Evolutionary conservation across 2,888 invertebrate genomes (phyloP).

Genomic region (Piscicola geometra): DNA sequence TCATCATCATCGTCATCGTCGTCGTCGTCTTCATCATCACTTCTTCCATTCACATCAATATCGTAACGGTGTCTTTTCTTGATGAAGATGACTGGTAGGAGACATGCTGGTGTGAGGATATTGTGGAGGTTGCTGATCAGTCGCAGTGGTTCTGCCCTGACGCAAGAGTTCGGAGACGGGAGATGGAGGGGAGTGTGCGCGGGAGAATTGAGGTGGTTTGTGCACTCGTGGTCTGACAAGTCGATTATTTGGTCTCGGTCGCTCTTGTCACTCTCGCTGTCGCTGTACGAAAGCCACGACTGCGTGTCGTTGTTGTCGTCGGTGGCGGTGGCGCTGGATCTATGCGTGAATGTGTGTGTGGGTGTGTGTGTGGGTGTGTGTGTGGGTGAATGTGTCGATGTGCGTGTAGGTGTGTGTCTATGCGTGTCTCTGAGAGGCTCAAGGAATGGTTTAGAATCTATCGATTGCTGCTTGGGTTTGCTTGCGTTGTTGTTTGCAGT

Average conservation of each 20-base stretch:
- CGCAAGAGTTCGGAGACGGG: neutral
- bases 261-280: constrained; percentile 22
- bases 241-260: constrained; percentile 21
- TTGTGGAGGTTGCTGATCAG: neutral
- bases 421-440: neutral
- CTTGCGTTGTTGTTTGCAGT: neutral
- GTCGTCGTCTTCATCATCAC: constrained; percentile 17
- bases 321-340: neutral
- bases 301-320: constrained; percentile 19
- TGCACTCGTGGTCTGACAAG: constrained; percentile 21
- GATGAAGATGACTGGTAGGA: constrained; percentile 32
- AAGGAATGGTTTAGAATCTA: neutral
- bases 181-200: neutral
- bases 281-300: constrained; percentile 6
- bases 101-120: constrained; percentile 31
- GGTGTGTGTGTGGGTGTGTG: neutral
- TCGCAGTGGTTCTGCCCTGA: neutral
- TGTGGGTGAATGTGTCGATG: neutral
- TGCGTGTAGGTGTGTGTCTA: neutral
- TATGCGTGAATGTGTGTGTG: neutral
- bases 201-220: neutral
- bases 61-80: neutral
- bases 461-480: neutral
- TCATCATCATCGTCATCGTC: constrained; percentile 14
- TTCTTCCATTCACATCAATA: neutral